Percentiles rank a stretch among this genome's conserved stretches.
phyloP scores from a whole-genome alignment of 2,113 vertebrate genomes.

The Passer domesticus region DNA sequence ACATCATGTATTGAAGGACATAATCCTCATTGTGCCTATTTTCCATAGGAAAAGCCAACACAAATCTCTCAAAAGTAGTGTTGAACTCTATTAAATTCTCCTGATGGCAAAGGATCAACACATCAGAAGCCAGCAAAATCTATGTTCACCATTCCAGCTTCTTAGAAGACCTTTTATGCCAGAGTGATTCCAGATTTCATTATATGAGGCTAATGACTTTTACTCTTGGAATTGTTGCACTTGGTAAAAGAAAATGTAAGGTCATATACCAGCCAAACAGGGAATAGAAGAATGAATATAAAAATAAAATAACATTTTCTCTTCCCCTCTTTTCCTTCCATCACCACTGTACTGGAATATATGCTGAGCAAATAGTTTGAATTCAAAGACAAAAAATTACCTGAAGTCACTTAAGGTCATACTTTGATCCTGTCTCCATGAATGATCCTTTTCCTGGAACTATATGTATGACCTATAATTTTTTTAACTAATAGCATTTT shows the following conservation, averaged over 20 bases:
- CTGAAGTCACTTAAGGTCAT: neutral
- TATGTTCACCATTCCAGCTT: neutral
- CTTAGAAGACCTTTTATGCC: neutral
- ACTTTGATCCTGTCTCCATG: neutral
- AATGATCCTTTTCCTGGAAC: neutral
- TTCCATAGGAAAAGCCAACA: neutral
- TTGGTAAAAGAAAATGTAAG: neutral
- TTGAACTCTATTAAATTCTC: neutral
- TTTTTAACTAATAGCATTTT: neutral
- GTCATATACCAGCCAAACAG: neutral
- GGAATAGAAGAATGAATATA: neutral
- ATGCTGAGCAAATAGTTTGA: neutral
- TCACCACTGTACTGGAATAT: accelerated
- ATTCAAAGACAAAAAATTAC: neutral
- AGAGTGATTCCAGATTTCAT: neutral
- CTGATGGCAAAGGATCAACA: neutral
- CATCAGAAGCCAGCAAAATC: neutral
- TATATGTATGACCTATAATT: neutral
- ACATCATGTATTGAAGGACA: neutral
- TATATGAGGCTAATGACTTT: neutral
- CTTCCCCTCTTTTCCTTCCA: neutral
- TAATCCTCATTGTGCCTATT: neutral
- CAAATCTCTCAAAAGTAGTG: neutral
- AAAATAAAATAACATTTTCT: neutral
- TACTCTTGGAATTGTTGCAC: neutral